phyloP scores from a whole-genome alignment of 2,797 vertebrate species.

The Smutsia gigantea region DNA sequence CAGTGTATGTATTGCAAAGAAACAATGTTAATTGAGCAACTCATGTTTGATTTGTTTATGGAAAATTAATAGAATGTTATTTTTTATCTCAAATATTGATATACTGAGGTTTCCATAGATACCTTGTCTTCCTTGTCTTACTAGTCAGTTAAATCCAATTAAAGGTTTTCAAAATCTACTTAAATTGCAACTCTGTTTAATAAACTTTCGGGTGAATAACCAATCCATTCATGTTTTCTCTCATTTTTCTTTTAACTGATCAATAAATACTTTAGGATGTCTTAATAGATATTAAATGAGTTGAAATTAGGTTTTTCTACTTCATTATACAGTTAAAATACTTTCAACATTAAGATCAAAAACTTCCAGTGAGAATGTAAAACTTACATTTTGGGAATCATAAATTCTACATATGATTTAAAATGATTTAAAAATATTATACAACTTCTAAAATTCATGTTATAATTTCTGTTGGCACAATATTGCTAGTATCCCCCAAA shows the following conservation, averaged over 20 bases:
- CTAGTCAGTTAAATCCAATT: slow-evolving; percentile 5
- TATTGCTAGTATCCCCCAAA: neutral
- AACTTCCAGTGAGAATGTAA: neutral
- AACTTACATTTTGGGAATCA: neutral
- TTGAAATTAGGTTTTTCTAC: neutral
- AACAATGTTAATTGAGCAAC: neutral
- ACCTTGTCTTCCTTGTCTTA: neutral
- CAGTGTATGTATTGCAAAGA: neutral
- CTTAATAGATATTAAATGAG: neutral
- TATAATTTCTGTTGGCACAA: neutral
- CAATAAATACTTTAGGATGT: neutral
- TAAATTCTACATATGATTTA: neutral
- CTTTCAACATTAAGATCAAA: neutral
- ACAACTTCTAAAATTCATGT: neutral
- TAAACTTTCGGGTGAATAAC: neutral
- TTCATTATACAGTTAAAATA: neutral
- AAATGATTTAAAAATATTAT: slow-evolving; percentile 4
- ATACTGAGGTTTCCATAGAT: neutral
- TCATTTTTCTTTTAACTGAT: slow-evolving; percentile 7
- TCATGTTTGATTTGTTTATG: slow-evolving; percentile 4
- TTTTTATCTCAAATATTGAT: neutral
- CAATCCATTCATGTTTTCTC: neutral
- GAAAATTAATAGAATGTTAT: neutral
- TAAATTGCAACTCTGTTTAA: slow-evolving; percentile 21
- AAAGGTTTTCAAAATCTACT: slow-evolving; percentile 35